Percentiles rank a stretch among this genome's conserved stretches.
Conservation (phyloP, 2,888 invertebrate genomes). For the Sussaba pulchella region DNA sequence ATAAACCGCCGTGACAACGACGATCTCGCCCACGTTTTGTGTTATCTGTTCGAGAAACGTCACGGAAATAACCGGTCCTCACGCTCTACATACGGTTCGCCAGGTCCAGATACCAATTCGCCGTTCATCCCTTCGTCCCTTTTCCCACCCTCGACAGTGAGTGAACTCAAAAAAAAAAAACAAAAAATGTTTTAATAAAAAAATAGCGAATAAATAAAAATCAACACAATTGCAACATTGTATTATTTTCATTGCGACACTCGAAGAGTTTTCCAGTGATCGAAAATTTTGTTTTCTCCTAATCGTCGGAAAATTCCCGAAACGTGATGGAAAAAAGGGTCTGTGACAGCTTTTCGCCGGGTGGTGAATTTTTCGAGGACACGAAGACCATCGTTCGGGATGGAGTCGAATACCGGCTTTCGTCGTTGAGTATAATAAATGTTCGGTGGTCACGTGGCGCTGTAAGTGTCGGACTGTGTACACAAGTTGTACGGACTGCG, state of each 20-base stretch:
- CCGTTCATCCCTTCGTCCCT: constrained; percentile 1
- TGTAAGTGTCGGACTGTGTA: constrained; percentile 23
- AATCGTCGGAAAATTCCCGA: no score
- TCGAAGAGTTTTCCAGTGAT: no score
- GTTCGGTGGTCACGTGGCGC: constrained; percentile 38
- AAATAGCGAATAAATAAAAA: not conserved
- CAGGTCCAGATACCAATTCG: constrained; percentile 4
- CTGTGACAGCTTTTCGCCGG: no score
- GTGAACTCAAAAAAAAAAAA: not conserved
- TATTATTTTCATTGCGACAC: no score
- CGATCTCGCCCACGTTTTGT: constrained; percentile 9
- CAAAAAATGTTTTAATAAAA: not conserved
- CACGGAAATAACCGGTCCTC: constrained; percentile 2
- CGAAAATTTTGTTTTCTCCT: no score
- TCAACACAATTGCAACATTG: no score
- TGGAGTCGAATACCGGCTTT: not conserved
- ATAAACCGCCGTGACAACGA: constrained; percentile 27
- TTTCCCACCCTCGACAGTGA: not conserved
- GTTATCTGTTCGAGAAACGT: constrained; percentile 1
- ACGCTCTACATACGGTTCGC: constrained; percentile 19
- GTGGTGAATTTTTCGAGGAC: not conserved
- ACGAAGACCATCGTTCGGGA: not conserved
- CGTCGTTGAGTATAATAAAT: constrained; percentile 33
- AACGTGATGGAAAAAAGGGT: no score
- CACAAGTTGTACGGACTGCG: not conserved